phyloP scores from a whole-genome alignment of 2,888 invertebrate genomes.

The Cheilosia grossa region DNA sequence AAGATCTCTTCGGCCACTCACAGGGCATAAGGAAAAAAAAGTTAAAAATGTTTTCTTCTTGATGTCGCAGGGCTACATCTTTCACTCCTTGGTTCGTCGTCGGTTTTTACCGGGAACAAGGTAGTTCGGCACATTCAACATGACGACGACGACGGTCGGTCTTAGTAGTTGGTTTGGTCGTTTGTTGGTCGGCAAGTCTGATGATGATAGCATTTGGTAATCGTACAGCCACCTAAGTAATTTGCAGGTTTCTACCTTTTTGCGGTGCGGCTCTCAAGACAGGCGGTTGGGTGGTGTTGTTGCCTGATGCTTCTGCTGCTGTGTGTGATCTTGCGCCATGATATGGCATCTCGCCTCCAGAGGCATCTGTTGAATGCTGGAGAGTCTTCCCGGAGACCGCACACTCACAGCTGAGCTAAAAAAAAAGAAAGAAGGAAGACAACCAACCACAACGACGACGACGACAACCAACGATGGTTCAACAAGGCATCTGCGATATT shows the following conservation, averaged over 20 bases:
- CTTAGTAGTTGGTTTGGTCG: conserved; percentile 45
- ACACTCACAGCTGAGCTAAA: conserved; percentile 1
- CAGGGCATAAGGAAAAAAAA: not conserved
- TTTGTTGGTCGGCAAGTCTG: conserved; percentile 72
- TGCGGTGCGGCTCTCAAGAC: conserved; percentile 12
- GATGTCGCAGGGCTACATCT: conserved; percentile 69
- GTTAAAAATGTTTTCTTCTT: not conserved
- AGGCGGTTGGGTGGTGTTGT: conserved; percentile 22
- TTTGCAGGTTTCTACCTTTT: conserved; percentile 67
- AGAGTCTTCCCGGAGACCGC: conserved; percentile 3
- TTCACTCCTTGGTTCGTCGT: conserved; percentile 59
- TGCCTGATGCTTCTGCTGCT: conserved; percentile 63
- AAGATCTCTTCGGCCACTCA: conserved; percentile 50
- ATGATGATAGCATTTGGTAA: conserved; percentile 74
- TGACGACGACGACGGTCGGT: conserved; percentile 45
- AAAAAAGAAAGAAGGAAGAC: not conserved
- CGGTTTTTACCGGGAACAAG: conserved; percentile 47
- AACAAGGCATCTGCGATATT: conserved; percentile 69
- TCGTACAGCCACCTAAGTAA: conserved; percentile 75
- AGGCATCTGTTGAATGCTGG: conserved; percentile 52
- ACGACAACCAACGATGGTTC: conserved; percentile 60
- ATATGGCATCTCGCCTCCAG: conserved; percentile 42
- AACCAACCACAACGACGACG: conserved; percentile 8
- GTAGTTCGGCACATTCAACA: conserved; percentile 73
- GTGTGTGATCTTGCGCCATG: conserved; percentile 67